Evolutionary conservation across 2,888 invertebrate genomes (phyloP).

Genomic region (Drosophila pegasa): DNA sequence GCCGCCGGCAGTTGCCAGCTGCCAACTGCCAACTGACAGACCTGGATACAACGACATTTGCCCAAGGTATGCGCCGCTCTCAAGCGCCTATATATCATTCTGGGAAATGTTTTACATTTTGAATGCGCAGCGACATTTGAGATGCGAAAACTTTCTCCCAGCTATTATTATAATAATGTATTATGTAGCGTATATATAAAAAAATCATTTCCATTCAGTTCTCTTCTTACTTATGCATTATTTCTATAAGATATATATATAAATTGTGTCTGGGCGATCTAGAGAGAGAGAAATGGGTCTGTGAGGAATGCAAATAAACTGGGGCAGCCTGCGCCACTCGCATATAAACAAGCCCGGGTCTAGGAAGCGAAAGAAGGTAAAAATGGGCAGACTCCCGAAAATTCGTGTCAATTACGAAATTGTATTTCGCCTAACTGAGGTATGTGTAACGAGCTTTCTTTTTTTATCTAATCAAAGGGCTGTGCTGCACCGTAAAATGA

Average conservation of each 20-base stretch:
- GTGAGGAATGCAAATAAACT: neutral
- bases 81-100: constrained; percentile 43
- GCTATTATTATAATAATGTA: neutral
- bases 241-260: no score
- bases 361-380: neutral
- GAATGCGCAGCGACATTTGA: constrained; percentile 2
- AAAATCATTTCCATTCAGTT: neutral
- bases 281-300: neutral
- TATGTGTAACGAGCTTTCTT: constrained; percentile 25
- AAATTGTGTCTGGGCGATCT: no score
- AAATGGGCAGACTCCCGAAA: constrained; percentile 19
- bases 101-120: constrained; percentile 22
- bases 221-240: no score
- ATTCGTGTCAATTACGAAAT: constrained; percentile 20
- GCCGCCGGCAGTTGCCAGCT: constrained; percentile 56
- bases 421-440: constrained; percentile 8
- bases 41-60: constrained; percentile 42
- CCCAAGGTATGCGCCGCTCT: constrained; percentile 6
- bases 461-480: constrained; percentile 17
- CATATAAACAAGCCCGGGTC: neutral
- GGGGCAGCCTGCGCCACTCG: neutral
- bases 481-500: constrained; percentile 36
- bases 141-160: neutral
- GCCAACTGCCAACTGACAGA: constrained; percentile 29
- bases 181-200: neutral